Evolutionary conservation across 2,797 vertebrate genomes (phyloP), one percentile per base, ranked within the genome.

Genomic region (Propithecus perrieri): DNA sequence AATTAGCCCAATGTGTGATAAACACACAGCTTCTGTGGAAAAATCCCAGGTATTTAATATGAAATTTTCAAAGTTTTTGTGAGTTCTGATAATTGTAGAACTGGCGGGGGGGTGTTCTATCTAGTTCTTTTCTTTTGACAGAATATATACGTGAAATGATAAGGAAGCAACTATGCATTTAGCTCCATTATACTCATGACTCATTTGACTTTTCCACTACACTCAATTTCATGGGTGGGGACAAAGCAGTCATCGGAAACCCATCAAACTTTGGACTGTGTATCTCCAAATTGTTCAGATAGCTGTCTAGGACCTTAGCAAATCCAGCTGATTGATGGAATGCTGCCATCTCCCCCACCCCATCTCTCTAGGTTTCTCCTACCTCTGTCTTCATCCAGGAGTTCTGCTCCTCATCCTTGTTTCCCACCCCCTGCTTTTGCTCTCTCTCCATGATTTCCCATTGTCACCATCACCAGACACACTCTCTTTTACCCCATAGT

Each of bases 1-100:
- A 96, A 99, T 99, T 97, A 99, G 99, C 97, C 99, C 99, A 0
- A 99, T 99, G 99, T 99, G 99, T 41, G 99, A 99, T 98, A 99
- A 99, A 41, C 99, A 99, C 98, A 99, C 99, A 0, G 99, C 99
- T 3, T 99, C 99, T 0, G 99, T 99, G 96, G 99, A 99, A 96
- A 99, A 99, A 97, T 99, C 99, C 50, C 99, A 99, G 99, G 99
- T 99, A 98, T 53, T 33, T 85, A 59, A 88, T 81, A 5, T 0
- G 0, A n/a, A 38, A 72, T 85, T 94, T 96, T 92, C 59, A 30
- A 63, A 43, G 80, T 4, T 59, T 83, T 89, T 35, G 5, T 24
- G 38, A 17, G 72, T 35, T 94, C 59, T 92, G 0, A 0, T 53
- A 61, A 57, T 87, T n/a, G 26, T 72, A 61, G 75, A 30, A 50